phyloP scores from a whole-genome alignment of 1,140 invertebrate species.

The Drosophila murphyi region DNA sequence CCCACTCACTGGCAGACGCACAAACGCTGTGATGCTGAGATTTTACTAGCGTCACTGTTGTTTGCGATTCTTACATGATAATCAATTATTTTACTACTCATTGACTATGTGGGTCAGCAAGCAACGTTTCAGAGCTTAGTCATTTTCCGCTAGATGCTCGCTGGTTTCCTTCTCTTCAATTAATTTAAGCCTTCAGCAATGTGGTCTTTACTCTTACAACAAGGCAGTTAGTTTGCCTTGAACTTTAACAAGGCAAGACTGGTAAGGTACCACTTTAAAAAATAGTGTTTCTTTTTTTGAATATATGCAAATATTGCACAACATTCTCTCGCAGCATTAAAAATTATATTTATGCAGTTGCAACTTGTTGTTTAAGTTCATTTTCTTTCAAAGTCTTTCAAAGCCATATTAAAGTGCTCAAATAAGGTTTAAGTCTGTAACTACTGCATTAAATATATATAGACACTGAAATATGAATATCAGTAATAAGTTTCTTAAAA shows the following conservation, averaged over 20 bases:
- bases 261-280: background rate
- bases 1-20: slow-evolving; percentile 7
- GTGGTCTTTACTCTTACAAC: background rate
- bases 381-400: too few relatives aligned
- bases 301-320: too few relatives aligned
- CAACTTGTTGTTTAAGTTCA: too few relatives aligned
- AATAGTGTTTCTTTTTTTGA: too few relatives aligned
- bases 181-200: slow-evolving; percentile 36
- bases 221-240: background rate
- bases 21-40: slow-evolving; percentile 43
- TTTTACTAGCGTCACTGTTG: slow-evolving; percentile 54
- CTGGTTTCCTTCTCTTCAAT: slow-evolving; percentile 61
- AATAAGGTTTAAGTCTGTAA: too few relatives aligned
- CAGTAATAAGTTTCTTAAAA: too few relatives aligned
- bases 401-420: too few relatives aligned
- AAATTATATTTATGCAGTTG: too few relatives aligned
- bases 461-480: background rate
- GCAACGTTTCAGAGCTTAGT: slow-evolving; percentile 32
- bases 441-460: too few relatives aligned
- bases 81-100: slow-evolving; percentile 81
- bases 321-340: too few relatives aligned
- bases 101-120: slow-evolving; percentile 76
- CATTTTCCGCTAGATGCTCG: slow-evolving; percentile 16
- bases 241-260: background rate
- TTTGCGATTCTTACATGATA: slow-evolving; percentile 69